phyloP scores from a whole-genome alignment of 2,113 vertebrate species.

The Gobiocypris rarus region DNA sequence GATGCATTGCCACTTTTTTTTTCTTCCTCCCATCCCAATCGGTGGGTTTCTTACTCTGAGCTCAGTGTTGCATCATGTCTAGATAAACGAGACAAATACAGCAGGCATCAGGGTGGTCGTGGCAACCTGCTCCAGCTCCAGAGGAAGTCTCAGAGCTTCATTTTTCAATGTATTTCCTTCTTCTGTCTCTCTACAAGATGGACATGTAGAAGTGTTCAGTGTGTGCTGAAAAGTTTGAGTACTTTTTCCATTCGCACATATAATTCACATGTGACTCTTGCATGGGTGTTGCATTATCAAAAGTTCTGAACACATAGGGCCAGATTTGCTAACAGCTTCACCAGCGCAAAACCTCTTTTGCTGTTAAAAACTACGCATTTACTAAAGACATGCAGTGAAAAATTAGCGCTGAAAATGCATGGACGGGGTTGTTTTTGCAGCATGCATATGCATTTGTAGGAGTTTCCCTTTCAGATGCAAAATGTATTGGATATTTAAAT shows the following conservation, averaged over 20 bases:
- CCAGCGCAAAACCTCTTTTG: too few relatives aligned
- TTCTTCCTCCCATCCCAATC: not conserved
- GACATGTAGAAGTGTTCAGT: not conserved
- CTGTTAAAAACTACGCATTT: too few relatives aligned
- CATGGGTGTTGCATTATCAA: constrained; percentile 36
- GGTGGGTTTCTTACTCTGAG: constrained; percentile 69
- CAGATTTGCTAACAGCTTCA: too few relatives aligned
- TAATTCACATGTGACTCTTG: not conserved
- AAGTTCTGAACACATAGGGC: not conserved
- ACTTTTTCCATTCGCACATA: not conserved
- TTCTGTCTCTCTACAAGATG: constrained; percentile 15
- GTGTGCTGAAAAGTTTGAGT: not conserved
- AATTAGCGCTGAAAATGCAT: too few relatives aligned
- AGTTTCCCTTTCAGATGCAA: too few relatives aligned
- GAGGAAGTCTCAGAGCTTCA: constrained; percentile 45
- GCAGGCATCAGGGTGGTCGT: constrained; percentile 52
- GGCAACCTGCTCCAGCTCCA: constrained; percentile 47
- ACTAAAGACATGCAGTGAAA: too few relatives aligned
- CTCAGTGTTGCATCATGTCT: constrained; percentile 74
- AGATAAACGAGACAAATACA: constrained; percentile 73
- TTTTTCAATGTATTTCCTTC: constrained; percentile 24
- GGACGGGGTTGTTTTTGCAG: too few relatives aligned
- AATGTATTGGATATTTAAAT: too few relatives aligned
- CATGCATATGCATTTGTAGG: too few relatives aligned
- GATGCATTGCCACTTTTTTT: constrained; percentile 30